These are phyloP conservation scores for Chrysolina americana DNA, from an alignment of 2,888 invertebrate species.

Conservation along the genomic window DNA sequence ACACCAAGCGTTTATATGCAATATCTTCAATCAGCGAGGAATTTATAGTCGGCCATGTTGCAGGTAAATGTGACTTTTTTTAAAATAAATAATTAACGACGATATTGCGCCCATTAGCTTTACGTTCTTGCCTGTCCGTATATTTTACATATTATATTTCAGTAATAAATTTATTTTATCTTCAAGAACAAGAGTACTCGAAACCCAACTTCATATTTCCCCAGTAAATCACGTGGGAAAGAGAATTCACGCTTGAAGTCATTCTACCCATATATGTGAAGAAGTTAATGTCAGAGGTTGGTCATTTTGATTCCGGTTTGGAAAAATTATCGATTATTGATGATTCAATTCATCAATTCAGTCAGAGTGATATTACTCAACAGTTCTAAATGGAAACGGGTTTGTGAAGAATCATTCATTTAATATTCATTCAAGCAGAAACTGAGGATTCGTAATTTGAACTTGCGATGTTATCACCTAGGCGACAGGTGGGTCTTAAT, in stretches of 20 bases:
- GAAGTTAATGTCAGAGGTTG: conserved; percentile 19
- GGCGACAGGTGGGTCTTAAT: background rate
- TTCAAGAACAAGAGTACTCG: conserved; percentile 27
- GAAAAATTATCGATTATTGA: conserved; percentile 18
- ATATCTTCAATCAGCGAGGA: conserved; percentile 59
- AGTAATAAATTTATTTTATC: conserved; percentile 46
- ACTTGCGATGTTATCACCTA: background rate
- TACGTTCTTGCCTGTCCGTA: conserved; percentile 53
- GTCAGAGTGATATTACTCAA: background rate
- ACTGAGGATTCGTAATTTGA: background rate
- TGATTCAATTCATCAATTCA: conserved; percentile 13
- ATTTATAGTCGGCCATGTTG: conserved; percentile 55
- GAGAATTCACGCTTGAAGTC: conserved; percentile 15
- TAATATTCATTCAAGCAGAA: conserved; percentile 6
- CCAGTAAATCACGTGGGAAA: conserved; percentile 28
- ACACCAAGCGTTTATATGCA: conserved; percentile 54
- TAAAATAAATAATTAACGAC: conserved; percentile 57
- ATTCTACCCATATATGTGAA: conserved; percentile 16
- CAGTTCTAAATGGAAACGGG: background rate
- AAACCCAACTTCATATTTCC: conserved; percentile 16
- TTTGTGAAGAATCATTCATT: conserved; percentile 4
- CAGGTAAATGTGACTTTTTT: conserved; percentile 53
- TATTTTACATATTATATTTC: conserved; percentile 53
- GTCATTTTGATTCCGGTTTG: conserved; percentile 13
- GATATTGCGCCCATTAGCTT: conserved; percentile 56